Evolutionary conservation across 2,113 vertebrate species (phyloP), one percentile per base, ranked within the genome.

Genomic region (Thymallus thymallus): DNA sequence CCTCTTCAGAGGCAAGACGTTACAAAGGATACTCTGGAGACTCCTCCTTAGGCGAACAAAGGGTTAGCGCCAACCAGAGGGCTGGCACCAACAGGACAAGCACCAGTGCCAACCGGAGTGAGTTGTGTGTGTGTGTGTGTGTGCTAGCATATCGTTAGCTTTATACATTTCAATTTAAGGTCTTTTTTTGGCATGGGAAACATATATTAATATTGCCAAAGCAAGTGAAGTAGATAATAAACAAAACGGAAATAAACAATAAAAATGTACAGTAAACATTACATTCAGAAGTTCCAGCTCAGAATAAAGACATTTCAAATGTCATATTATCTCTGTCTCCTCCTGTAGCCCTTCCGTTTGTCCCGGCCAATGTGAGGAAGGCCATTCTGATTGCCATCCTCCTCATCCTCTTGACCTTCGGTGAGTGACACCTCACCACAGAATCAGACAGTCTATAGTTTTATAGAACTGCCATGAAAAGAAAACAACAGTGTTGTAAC

Each of bases 1-100:
- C 90, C 0, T 91, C 91, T 6, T 90, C 87, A 1, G 91, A 91
- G 75, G 89, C 85, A 20, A 23, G n/a, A 13, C 24, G 61, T 26
- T 24, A 4, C 9, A 24, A 7, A 23, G 61, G 22, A 20, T 23
- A 23, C 23, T 0, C 48, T 62, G 0, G 13, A 4, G 13, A 51
- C 48, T 51, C 48, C 48, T 18, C 48, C 76, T 60, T 69, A 76
- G 22, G 68, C 85, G 69, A 46, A 46, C 80, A 16, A 3, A 69
- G 4, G 22, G 62, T 0, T 2, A 45, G 12, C 26, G 46, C 48
- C 26, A 26, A 51, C 71, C 26, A 32, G 0, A 78, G 30, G 3
- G 23, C 56, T 45, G 24, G 30, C 24, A 60, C 4, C 6, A 62
- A 14, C 29, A 69, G 26, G 69, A 4, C 18, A 22, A 24, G 41